These are phyloP conservation scores for Vulpes ferrilata DNA, from an alignment of 2,113 vertebrate species.

Conservation along the genomic window DNA sequence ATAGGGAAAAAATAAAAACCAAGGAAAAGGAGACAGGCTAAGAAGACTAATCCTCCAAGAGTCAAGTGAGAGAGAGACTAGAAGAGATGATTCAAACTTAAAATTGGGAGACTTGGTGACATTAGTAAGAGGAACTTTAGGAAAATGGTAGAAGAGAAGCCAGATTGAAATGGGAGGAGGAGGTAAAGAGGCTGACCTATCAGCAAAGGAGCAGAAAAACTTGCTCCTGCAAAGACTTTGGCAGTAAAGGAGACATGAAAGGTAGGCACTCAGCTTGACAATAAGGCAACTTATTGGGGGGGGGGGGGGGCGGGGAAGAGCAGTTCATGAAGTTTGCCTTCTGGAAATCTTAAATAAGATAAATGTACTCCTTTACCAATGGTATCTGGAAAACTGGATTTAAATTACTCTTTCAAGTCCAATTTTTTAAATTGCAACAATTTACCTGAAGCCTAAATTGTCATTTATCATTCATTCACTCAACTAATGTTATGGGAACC, in stretches of 20 bases:
- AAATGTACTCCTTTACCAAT: not conserved
- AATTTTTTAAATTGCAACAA: not conserved
- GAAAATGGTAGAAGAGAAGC: not conserved
- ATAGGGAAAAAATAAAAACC: not conserved
- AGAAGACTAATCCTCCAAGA: not conserved
- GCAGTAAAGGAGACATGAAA: not conserved
- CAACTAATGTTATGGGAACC: not conserved
- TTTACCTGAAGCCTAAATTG: conserved; percentile 1
- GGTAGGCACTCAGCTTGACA: not conserved
- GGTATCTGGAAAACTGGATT: not conserved
- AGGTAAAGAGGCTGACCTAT: not conserved
- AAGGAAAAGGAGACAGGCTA: not conserved
- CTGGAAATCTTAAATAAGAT: not conserved
- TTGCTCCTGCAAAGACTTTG: not conserved
- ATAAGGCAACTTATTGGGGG: not conserved
- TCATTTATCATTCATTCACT: not conserved
- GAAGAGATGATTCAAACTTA: not conserved
- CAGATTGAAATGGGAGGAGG: not conserved
- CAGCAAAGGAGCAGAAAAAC: not conserved
- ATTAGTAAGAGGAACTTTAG: not conserved
- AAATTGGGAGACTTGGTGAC: not conserved
- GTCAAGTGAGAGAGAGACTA: not conserved
- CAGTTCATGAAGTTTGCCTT: not conserved
- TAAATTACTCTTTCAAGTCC: not conserved
- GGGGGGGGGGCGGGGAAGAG: not conserved